Evolutionary conservation across 1,140 invertebrate genomes (phyloP).

Genomic region (Kradibia gibbosae): DNA sequence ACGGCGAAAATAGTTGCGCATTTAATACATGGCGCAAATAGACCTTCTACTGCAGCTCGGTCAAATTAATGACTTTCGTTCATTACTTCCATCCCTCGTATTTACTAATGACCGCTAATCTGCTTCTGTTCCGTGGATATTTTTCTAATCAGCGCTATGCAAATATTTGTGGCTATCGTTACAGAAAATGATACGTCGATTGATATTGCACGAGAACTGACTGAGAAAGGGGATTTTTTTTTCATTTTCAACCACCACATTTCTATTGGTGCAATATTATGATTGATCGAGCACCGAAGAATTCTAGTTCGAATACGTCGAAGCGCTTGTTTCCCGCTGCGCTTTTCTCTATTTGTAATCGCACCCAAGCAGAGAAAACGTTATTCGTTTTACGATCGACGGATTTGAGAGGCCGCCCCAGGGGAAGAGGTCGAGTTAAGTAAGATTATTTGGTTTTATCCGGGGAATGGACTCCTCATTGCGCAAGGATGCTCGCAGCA

Average conservation of each 20-base stretch:
- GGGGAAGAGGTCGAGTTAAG: no score
- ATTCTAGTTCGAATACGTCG: background rate
- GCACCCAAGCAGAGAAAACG: no score
- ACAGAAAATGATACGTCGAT: background rate
- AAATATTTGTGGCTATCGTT: slow-evolving; percentile 8
- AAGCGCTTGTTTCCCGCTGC: no score
- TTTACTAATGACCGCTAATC: background rate
- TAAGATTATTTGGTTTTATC: no score
- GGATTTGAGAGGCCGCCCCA: no score
- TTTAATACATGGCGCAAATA: background rate
- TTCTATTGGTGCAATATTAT: background rate
- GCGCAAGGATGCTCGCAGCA: no score
- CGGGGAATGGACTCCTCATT: no score
- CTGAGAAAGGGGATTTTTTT: no score
- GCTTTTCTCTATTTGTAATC: no score
- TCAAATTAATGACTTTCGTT: background rate
- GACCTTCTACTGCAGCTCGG: background rate
- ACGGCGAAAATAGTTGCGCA: background rate
- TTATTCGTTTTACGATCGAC: no score
- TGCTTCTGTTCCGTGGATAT: background rate
- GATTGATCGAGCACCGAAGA: background rate
- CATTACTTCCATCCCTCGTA: background rate
- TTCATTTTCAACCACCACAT: background rate
- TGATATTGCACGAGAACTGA: background rate
- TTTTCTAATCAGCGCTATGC: slow-evolving; percentile 17